These are phyloP conservation scores for Chascanopsetta lugubris DNA, from an alignment of 2,113 vertebrate genomes.

Conservation along the genomic window DNA sequence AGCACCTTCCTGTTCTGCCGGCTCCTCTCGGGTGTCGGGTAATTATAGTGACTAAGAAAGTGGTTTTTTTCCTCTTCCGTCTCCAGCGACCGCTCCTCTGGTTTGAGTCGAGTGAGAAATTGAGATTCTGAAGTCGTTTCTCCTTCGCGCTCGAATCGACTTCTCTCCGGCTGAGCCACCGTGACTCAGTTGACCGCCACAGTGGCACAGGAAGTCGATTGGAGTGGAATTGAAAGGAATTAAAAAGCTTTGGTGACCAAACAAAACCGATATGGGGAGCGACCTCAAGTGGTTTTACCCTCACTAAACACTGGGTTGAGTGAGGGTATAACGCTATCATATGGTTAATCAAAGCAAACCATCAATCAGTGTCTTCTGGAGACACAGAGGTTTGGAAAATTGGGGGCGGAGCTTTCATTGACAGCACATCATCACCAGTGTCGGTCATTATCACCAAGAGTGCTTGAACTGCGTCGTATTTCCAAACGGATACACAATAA, in stretches of 20 bases:
- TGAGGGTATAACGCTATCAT: neutral
- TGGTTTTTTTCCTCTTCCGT: neutral
- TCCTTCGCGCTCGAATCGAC: neutral
- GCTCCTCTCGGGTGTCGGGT: constrained; percentile 96
- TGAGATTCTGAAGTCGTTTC: constrained; percentile 3
- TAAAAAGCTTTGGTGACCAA: neutral
- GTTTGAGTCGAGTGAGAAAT: constrained; percentile 39
- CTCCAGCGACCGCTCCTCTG: neutral
- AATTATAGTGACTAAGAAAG: constrained; percentile 55
- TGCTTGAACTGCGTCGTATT: no score
- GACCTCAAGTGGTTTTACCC: neutral
- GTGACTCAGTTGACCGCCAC: neutral
- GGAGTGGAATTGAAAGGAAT: neutral
- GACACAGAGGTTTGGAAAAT: no score
- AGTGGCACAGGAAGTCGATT: neutral
- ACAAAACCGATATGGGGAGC: neutral
- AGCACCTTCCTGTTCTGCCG: constrained; percentile 97
- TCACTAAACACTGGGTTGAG: neutral
- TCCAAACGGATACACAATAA: no score
- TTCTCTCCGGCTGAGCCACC: neutral
- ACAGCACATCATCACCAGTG: no score
- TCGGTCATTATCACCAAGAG: no score
- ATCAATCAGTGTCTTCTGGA: no score
- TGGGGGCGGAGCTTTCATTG: no score
- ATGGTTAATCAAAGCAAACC: no score